Base-by-base conservation (phyloP, 1,140 invertebrate genomes). In the Pachyrhynchus sulphureomaculatus region DNA sequence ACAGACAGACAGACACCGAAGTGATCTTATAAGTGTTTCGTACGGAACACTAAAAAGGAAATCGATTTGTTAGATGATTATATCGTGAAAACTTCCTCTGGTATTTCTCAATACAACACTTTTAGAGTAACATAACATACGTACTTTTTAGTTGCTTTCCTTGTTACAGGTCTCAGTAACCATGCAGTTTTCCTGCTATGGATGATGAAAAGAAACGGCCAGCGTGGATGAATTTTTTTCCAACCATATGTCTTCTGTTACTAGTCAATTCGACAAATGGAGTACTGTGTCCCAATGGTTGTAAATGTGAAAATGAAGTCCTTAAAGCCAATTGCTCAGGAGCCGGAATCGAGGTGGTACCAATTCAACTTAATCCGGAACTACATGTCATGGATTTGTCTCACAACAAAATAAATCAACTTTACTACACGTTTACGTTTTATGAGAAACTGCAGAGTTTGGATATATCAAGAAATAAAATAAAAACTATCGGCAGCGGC, bases 341-440 rank as follows among this genome's bases (percentile, higher is more conserved):
- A 64, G 88, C 88, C 9, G 83, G 82, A 41, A 81, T 93, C 41
- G 90, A 92, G 73, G 86, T 92, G 64, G 88, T 93, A 24, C 92
- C 92, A 26, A 92, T 93, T 58, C 90, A 92, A 70, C 81, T 94
- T 64, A 93, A 94, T 73, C 90, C 89, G n/a, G 88, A 90, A 71
- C 83, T 90, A 24, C 83, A 83, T 18, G 84, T 86, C 71, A 86
- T 92, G 69, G 88, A 90, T 69, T 81, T 92, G 26, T 88, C 87
- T 0, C 81, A 83, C 64, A 92, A 92, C 72, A 81, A 84, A 37
- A 89, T 92, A 65, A 79, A 80, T 66, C 86, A 83, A 66, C 78
- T 92, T 1, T 83, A 86, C 42, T 88, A 86, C 68, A 86, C 88
- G 1, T 83, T 92, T 65, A 81, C 80, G 12, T 89, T 92, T 75